Evolutionary conservation across 2,113 vertebrate species (phyloP), one percentile per base, ranked within the genome.

Genomic region (Malurus alboscapulatus): DNA sequence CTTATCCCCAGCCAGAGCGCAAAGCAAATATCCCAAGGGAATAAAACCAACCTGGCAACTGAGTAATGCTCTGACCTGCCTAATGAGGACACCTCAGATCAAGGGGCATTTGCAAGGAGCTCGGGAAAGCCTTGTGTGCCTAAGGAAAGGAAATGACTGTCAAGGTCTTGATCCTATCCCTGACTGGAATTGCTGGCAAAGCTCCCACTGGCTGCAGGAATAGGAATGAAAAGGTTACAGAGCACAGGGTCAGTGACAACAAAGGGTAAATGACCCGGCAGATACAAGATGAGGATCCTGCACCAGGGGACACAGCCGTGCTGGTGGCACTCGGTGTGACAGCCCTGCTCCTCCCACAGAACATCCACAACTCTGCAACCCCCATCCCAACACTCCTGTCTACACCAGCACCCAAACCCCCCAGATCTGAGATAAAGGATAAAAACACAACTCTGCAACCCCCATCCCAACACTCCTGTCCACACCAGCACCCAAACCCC

Each of bases 111-210:
- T 61, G 45, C 76, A 47, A 27, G 65, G 57, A 59, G n/a, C 30
- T 63, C 6, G 32, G 51, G 38, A 59, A 54, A 57, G 34, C 65
- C 68, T 40, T 2, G 26, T 0, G 0, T 29, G 27, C 22, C 1
- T 0, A 48, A 63, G 77, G 74, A 62, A 73, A 87, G 84, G 77
- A 84, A 94, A 54, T 1, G 1, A 26, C 17, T 14, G 0, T 24
- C 61, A 27, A 44, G 79, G 58, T 27, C 79, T 48, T 14, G 9
- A 44, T 32, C 75, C 82, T 6, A 12, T n/a, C 71, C 75, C 75
- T 2, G 1, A n/a, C 58, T 72, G 90, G 69, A 92, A 67, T 36
- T 29, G 26, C 47, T 58, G 77, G 69, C 73, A 17, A n/a, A 45
- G 42, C 0, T 87, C 81, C 77, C 50, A 45, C 14, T 3, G 74